Base-by-base conservation (phyloP, 2,113 vertebrate species). In the Cyprinodon variegatus region DNA sequence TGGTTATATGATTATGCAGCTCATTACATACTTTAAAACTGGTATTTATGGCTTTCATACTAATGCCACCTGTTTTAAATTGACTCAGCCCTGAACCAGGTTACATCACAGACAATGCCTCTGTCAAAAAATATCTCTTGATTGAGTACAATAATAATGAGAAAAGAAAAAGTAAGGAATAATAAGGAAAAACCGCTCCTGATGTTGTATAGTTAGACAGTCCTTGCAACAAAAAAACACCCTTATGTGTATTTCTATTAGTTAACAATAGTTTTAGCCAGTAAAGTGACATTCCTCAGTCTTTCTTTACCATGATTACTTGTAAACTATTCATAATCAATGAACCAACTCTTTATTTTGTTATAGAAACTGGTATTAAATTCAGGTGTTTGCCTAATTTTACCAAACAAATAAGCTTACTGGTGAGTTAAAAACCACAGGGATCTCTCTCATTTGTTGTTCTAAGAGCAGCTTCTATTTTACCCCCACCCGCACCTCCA, bases 1-100 rank as follows among this genome's bases (percentile, higher is more conserved):
- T 83, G 82, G 76, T 80, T 83, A 64, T 37, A 48, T n/a, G 4
- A 74, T 85, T 60, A 76, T 12, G 41, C 43, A 5, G 48, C 1
- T 5, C 0, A 37, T 65, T 0, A 37, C 60, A 46, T 43, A 74
- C 46, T 46, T 38, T 72, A 37, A 79, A 84, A 59, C 11, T 0
- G 17, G 63, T 65, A 38, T 69, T 83, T 72, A 67, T 37, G 59
- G 74, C 62, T 37, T 39, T 77, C 74, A 20, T 39, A 60, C 69
- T 71, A 50, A 74, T 37, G 53, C 39, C 68, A 65, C 36, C 69
- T 72, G 60, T 46, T 72, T 46, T 72, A 59, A 59, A 45, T 48
- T 46, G 39, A 60, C 13, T 41, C 46, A 1, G 15, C 22, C 48
- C 22, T 48, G 72, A 65, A 69, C 3, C 48, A 40, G 61, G n/a